A percentile compares a stretch with the other conserved stretches of the same genome.
These are phyloP conservation scores for Bombus cullumanus DNA, from an alignment of 1,140 invertebrate genomes.

Conservation along the genomic window DNA sequence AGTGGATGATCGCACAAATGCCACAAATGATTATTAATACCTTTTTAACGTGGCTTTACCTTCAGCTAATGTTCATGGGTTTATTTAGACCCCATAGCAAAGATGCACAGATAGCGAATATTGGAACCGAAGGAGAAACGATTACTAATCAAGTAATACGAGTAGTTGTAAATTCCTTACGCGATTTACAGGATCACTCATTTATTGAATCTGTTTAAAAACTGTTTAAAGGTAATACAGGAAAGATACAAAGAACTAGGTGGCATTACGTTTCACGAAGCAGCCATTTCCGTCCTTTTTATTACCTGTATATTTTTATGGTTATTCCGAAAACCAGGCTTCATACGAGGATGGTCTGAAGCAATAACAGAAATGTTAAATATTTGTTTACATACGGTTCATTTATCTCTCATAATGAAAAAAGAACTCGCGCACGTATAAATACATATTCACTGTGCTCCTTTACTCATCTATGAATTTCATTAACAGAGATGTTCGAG, in stretches of 20 bases:
- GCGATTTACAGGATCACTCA: not conserved
- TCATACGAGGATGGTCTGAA: slow-evolving; percentile 89
- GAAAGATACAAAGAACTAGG: slow-evolving; percentile 91
- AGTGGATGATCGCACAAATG: slow-evolving; percentile 88
- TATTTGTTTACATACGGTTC: not conserved
- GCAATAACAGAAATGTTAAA: slow-evolving; percentile 83
- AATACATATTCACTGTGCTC: too few species aligned
- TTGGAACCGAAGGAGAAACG: slow-evolving; percentile 83
- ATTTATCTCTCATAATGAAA: not conserved
- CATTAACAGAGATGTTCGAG: slow-evolving; percentile 85
- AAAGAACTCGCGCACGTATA: too few species aligned
- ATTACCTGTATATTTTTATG: slow-evolving; percentile 90
- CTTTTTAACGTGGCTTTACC: slow-evolving; percentile 87
- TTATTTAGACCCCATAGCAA: slow-evolving; percentile 86
- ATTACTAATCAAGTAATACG: slow-evolving; percentile 85
- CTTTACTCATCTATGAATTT: not conserved
- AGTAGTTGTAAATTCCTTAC: too few species aligned
- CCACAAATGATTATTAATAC: slow-evolving; percentile 89
- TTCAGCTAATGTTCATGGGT: slow-evolving; percentile 90
- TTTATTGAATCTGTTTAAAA: not conserved
- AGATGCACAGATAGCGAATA: slow-evolving; percentile 83
- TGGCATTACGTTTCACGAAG: slow-evolving; percentile 90
- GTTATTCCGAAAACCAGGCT: slow-evolving; percentile 92
- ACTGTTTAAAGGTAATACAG: slow-evolving; percentile 80
- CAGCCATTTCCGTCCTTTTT: slow-evolving; percentile 89